These are phyloP conservation scores for Pyrgus malvae DNA, from an alignment of 2,888 invertebrate species.

Conservation along the genomic window DNA sequence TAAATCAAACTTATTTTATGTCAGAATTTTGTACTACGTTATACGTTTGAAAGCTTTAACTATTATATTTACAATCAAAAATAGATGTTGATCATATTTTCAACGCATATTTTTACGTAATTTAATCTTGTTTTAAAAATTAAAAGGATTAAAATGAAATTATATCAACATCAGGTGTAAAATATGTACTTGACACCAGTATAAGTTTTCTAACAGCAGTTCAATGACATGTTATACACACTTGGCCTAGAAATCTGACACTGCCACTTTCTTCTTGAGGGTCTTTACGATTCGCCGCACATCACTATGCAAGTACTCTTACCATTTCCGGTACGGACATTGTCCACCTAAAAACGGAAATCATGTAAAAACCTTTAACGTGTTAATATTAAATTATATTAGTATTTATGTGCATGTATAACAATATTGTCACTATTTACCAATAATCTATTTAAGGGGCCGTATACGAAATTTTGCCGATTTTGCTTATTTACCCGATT, in stretches of 20 bases:
- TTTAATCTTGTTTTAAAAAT: too few relatives aligned
- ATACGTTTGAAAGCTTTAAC: too few relatives aligned
- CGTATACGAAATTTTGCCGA: too few relatives aligned
- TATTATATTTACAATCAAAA: too few relatives aligned
- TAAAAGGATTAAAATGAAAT: neutral
- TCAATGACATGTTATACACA: slow-evolving; percentile 73
- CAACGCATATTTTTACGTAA: too few relatives aligned
- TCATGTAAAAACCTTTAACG: neutral
- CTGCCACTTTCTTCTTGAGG: slow-evolving; percentile 73
- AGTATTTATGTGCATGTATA: too few relatives aligned
- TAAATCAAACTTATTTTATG: too few relatives aligned
- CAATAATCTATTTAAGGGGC: too few relatives aligned
- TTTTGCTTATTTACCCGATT: too few relatives aligned
- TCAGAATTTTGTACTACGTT: too few relatives aligned
- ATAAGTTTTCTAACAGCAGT: slow-evolving; percentile 54
- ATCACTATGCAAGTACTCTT: slow-evolving; percentile 47
- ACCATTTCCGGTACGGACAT: slow-evolving; percentile 40
- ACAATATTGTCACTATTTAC: too few relatives aligned
- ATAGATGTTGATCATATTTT: too few relatives aligned
- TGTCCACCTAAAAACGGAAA: neutral
- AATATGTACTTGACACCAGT: slow-evolving; percentile 53
- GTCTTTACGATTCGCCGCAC: slow-evolving; percentile 62
- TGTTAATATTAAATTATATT: neutral
- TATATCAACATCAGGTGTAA: neutral
- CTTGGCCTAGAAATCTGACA: slow-evolving; percentile 70